Evolutionary conservation across 2,797 vertebrate species (phyloP).

Genomic region (Morus bassanus): DNA sequence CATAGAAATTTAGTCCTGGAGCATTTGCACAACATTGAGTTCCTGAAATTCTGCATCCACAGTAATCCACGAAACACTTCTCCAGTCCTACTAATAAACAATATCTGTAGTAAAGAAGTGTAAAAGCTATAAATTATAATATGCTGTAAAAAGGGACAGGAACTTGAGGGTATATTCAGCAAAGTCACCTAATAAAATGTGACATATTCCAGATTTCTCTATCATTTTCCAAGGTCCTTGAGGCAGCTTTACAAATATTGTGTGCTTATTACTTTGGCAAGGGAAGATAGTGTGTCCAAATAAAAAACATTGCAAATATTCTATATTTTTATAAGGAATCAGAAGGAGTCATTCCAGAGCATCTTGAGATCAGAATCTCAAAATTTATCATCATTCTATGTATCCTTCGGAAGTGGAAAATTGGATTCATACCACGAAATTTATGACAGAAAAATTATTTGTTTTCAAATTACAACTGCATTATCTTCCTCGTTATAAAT

Average conservation of each 20-base stretch:
- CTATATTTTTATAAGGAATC: not conserved
- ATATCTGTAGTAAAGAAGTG: not conserved
- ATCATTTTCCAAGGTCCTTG: not conserved
- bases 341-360: not conserved
- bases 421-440: not conserved
- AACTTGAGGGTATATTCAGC: not conserved
- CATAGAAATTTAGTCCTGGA: not conserved
- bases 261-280: slow-evolving; percentile 4
- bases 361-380: not conserved
- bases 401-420: not conserved
- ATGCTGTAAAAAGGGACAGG: not conserved
- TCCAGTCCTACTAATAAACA: not conserved
- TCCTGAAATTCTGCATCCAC: not conserved
- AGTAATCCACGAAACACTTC: not conserved
- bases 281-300: not conserved
- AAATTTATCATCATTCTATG: not conserved
- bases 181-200: slow-evolving; percentile 23
- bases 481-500: not conserved
- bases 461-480: not conserved
- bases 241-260: not conserved
- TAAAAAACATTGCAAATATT: not conserved
- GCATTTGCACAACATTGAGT: not conserved
- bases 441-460: not conserved
- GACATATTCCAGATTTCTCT: not conserved
- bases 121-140: not conserved